Evolutionary conservation across 1,140 invertebrate species (phyloP).

Genomic region (Brachionus asplanchnoidis): DNA sequence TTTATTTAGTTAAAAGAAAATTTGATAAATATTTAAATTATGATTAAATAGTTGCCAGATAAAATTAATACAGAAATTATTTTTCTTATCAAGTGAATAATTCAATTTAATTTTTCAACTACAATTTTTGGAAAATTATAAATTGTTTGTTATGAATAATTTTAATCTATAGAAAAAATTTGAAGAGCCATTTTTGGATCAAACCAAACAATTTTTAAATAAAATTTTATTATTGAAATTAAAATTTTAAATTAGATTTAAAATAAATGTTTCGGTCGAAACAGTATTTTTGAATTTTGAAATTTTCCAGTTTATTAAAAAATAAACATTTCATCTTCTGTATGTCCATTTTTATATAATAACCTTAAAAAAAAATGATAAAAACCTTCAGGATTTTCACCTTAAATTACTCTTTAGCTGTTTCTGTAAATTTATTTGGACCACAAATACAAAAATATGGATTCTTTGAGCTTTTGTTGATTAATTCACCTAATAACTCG

Average conservation of each 20-base stretch:
- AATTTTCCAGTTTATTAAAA: background rate
- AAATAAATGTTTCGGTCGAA: background rate
- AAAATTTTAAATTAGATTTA: no score
- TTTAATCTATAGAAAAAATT: background rate
- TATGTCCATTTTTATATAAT: background rate
- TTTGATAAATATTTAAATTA: background rate
- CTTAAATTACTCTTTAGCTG: background rate
- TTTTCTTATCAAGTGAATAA: no score
- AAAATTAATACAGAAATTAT: background rate
- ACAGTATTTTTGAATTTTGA: no score
- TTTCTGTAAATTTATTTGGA: constrained; percentile 23
- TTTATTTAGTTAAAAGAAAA: no score
- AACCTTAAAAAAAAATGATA: background rate
- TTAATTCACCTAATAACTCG: background rate
- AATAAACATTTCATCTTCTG: background rate
- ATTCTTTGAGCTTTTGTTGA: background rate
- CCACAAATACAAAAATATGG: constrained; percentile 19
- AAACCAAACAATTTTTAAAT: no score
- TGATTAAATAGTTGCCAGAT: background rate
- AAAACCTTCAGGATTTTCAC: background rate
- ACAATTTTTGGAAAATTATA: background rate
- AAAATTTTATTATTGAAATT: no score
- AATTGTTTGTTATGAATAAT: background rate
- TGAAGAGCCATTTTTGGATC: no score
- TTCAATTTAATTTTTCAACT: no score